Percentiles rank a stretch among this genome's conserved stretches.
phyloP scores from a whole-genome alignment of 2,888 invertebrate genomes.

The Phaonia tiefii region DNA sequence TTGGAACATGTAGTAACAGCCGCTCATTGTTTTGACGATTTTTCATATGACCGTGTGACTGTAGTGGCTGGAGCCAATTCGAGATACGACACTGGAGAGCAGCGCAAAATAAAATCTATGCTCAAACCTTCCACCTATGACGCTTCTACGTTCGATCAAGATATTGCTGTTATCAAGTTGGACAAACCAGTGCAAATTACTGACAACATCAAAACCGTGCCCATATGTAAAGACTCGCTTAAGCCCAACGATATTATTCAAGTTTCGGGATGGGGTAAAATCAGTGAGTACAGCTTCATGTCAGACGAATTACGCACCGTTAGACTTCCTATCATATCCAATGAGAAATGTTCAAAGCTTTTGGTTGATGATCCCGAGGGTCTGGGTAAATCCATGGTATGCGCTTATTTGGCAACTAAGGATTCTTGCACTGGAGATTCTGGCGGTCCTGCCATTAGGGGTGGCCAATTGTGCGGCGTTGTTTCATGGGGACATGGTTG shows the following conservation, averaged over 20 bases:
- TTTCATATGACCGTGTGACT: conserved; percentile 66
- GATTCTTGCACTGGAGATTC: conserved; percentile 78
- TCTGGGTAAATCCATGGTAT: conserved; percentile 72
- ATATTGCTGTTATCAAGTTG: conserved; percentile 11
- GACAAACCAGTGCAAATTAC: neutral
- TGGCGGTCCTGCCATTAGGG: conserved; percentile 76
- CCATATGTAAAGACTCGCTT: conserved; percentile 68
- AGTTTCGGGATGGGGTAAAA: conserved; percentile 77
- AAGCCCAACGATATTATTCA: conserved; percentile 68
- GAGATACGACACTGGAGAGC: conserved; percentile 45
- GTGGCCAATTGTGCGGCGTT: conserved; percentile 82
- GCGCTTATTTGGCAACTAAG: conserved; percentile 72
- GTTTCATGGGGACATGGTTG: conserved; percentile 83
- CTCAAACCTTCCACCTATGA: neutral
- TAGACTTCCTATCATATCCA: conserved; percentile 70
- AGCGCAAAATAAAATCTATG: neutral
- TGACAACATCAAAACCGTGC: conserved; percentile 69
- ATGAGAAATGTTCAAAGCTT: conserved; percentile 68
- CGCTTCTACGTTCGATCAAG: neutral
- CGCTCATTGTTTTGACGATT: conserved; percentile 74
- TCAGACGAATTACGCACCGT: conserved; percentile 72
- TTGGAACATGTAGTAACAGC: conserved; percentile 74
- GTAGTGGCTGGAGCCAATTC: conserved; percentile 73
- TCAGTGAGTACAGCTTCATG: conserved; percentile 70
- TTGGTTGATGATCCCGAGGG: neutral